Conservation (phyloP, 2,113 vertebrate species). For the Rhinopithecus roxellana region DNA sequence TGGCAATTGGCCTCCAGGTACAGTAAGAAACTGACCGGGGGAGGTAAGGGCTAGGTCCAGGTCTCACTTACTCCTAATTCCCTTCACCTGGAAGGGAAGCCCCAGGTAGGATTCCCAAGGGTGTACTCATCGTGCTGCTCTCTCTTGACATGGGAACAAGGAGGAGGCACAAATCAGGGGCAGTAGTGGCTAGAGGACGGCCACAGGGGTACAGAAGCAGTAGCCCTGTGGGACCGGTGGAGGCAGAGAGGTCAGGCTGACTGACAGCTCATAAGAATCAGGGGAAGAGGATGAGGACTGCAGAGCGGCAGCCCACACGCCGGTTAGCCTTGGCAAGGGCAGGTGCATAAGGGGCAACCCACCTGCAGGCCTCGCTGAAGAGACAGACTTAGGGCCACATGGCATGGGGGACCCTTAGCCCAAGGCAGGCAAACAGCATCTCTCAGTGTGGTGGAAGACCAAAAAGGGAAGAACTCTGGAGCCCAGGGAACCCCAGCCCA, state of each 20-base stretch:
- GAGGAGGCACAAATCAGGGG: neutral
- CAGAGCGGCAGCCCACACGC: neutral
- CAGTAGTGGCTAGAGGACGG: neutral
- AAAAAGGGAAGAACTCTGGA: neutral
- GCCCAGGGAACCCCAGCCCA: neutral
- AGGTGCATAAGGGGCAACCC: neutral
- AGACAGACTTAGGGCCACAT: neutral
- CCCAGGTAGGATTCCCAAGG: neutral
- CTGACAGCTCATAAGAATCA: neutral
- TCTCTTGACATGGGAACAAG: neutral
- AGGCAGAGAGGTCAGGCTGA: neutral
- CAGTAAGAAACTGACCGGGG: neutral
- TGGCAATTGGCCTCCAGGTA: neutral
- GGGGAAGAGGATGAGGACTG: neutral
- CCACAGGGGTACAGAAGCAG: neutral
- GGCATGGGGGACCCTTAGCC: neutral
- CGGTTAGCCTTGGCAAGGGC: neutral
- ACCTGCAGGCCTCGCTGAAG: neutral
- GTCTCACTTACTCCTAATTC: neutral
- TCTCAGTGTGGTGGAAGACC: neutral
- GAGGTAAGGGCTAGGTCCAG: neutral
- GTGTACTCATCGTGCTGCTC: rapidly evolving
- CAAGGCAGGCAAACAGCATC: neutral
- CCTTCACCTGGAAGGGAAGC: neutral
- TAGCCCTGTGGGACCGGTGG: neutral